Base-by-base conservation (phyloP, 2,113 vertebrate species). In the Myotis yumanensis region DNA sequence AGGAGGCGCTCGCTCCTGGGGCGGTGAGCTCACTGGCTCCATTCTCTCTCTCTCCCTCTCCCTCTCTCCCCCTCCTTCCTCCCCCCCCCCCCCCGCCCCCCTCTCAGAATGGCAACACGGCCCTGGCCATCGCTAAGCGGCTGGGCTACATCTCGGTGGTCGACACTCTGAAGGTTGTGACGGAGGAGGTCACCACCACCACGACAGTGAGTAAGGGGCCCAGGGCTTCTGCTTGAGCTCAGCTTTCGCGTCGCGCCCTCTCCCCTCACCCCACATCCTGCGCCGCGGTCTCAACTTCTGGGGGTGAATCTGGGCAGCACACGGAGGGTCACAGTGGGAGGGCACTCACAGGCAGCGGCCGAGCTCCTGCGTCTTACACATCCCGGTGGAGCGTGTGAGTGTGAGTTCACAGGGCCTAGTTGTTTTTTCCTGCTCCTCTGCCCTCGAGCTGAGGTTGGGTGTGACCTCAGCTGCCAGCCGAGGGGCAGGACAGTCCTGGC, bases 141-240 rank as follows among this genome's bases (percentile, higher is more conserved):
- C 98, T 99, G 97, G 99, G 99, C 94, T 99, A 99, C 94, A 99
- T 99, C 98, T 99, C 99, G 0, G 99, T 99, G 96, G 99, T 99
- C 40, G 99, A 99, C 96, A 99, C 99, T 0, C 98, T 99, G 96
- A 99, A 99, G 98, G 99, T 99, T 52, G 99, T 99, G 75, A 99
- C 99, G 0, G 99, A 99, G 98, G 99, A 99, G 97, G 98, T 99
- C 86, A 99, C 99, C 95, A 99, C 99, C 64, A 99, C 99, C 40
- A 99, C 99, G 95, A 99, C 99, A 72, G 99, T 99, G 98, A 98
- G 98, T 98, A 68, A 17, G 64, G 32, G 64, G 64, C 15, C 15
- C 64, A 6, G 28, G 25, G 28, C 59, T 59, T 28, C 59, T 62
- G 28, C 62, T 7, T 16, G 28, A 30, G 62, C 28, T 15, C 62